Evolutionary conservation across 2,113 vertebrate genomes (phyloP), one percentile per base, ranked within the genome.

Genomic region (Passer domesticus): DNA sequence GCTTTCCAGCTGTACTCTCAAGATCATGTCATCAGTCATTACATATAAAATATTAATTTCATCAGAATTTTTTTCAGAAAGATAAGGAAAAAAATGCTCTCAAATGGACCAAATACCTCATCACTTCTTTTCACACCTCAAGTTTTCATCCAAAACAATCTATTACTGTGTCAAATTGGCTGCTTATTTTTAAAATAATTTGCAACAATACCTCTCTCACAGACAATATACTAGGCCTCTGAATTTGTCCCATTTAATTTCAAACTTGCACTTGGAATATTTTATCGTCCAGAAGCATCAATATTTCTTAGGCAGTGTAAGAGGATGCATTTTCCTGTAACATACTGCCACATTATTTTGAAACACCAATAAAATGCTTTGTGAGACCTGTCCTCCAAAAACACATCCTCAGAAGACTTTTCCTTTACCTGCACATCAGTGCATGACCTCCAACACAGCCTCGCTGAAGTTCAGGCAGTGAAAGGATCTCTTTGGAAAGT

Each of bases 241-340:
- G 7, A 7, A 64, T 68, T 39, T 37, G 9, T 28, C 17, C 28
- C 28, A 24, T 41, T 46, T 66, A 10, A 80, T 27, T 35, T 41
- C 11, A 31, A 49, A 73, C 11, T 78, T 68, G 30, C 37, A 64
- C 3, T 23, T 41, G 14, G 11, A 44, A 7, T 15, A 37, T 9
- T 28, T 46, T 35, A n/a, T 4, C 30, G 20, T 82, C 20, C 17
- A 78, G 13, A 28, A 50, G n/a, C 1, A 49, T 27, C 19, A 55
- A 0, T 20, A 53, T 16, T 63, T 79, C 15, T n/a, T 24, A 30
- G 0, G 2, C 10, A 19, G 13, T 1, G 19, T 43, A 27, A 49
- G 23, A 60, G 52, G 35, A 72, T 23, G 18, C 31, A 39, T 35
- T n/a, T 27, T 28, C 17, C 43, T 66, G 19, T 28, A 55, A 55